Evolutionary conservation across 2,113 vertebrate species (phyloP), one percentile per base, ranked within the genome.

Genomic region (Ameiurus melas): DNA sequence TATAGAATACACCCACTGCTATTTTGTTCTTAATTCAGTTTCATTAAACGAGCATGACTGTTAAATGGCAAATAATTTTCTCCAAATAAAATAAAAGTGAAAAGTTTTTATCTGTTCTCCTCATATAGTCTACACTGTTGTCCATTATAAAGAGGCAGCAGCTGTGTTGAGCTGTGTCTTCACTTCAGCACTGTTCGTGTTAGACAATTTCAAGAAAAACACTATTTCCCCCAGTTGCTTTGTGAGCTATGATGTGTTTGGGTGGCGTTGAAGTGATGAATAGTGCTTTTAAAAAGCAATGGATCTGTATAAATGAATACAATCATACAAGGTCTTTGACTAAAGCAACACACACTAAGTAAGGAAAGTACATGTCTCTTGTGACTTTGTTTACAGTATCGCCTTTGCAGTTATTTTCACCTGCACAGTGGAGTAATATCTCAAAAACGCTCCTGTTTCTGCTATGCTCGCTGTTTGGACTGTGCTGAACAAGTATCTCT

Each of bases 341-440:
- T 58, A 58, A 81, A 4, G n/a, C 25, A n/a, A 1, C 25, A 79
- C 43, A 53, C 25, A 78, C 9, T 5, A 53, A 53, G 39, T 3
- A n/a, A 57, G 6, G 12, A 53, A 80, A 19, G 14, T 30, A 12
- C 16, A 57, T 10, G 8, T 57, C 51, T 80, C 33, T 80, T 0
- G 8, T 27, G 75, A 10, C n/a, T 58, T 81, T 57, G 17, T 4
- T 19, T 3, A 57, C n/a, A 19, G 51, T 55, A 58, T 81, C 58
- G 53, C 58, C 58, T 33, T 27, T 53, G 77, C 12, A n/a, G 25
- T 79, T 3, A 19, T 55, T 16, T 60, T 47, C 90, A 91, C 90
- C 89, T 86, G 86, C 75, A 22, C 30, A 79, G 83, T 89, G 87
- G 92, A 87, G 83, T 87, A 88, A 91, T 91, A 83, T 91, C 73